Evolutionary conservation across 2,888 invertebrate genomes (phyloP).

Genomic region (Augiades crinisus): DNA sequence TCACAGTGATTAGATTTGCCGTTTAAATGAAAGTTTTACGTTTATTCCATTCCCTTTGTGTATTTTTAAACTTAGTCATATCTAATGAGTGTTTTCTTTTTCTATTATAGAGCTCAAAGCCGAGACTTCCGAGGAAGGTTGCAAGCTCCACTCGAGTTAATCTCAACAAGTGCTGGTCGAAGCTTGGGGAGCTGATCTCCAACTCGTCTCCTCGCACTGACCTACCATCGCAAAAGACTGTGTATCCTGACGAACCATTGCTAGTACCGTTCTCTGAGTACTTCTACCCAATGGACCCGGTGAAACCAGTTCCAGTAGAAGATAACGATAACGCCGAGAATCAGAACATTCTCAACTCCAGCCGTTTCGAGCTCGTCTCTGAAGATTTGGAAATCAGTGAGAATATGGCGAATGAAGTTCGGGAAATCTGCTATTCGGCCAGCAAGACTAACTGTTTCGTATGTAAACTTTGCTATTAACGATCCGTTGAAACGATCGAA

Average conservation of each 20-base stretch:
- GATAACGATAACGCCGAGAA: constrained; percentile 72
- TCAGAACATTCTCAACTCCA: constrained; percentile 66
- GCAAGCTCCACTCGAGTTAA: constrained; percentile 82
- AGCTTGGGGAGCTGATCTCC: constrained; percentile 81
- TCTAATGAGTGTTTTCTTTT: constrained; percentile 35
- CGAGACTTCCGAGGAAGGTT: constrained; percentile 80
- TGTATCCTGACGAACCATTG: constrained; percentile 66
- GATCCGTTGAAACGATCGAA: constrained; percentile 28
- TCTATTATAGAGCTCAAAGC: constrained; percentile 78
- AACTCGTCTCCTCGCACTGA: constrained; percentile 66
- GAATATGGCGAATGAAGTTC: constrained; percentile 81
- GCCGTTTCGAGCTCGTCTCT: constrained; percentile 63
- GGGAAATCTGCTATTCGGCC: constrained; percentile 76
- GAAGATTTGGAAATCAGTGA: constrained; percentile 74
- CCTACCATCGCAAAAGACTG: constrained; percentile 75
- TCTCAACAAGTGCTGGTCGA: constrained; percentile 84
- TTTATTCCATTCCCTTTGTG: not conserved
- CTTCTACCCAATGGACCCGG: constrained; percentile 67
- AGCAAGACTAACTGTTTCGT: constrained; percentile 60
- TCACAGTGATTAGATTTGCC: too few species aligned
- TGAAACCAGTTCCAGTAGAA: constrained; percentile 65
- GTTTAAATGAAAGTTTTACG: not conserved
- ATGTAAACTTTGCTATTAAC: constrained; percentile 70
- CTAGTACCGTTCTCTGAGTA: constrained; percentile 65
- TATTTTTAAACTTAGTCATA: not conserved